These are phyloP conservation scores for Galendromus occidentalis DNA, from an alignment of 1,140 invertebrate genomes.

Conservation along the genomic window DNA sequence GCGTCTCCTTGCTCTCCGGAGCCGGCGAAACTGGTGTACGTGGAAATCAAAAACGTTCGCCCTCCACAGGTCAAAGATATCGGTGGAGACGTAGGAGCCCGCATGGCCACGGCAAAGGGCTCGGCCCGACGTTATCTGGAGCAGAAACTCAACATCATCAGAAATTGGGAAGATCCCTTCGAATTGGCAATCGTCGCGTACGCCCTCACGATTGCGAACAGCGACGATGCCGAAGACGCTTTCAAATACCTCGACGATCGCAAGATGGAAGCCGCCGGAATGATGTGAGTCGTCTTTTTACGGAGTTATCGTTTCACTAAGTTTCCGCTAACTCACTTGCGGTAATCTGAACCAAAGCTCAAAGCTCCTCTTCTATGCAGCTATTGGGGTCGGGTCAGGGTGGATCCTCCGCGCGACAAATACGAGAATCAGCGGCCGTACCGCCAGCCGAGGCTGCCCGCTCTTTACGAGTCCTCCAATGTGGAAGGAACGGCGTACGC, in stretches of 20 bases:
- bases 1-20: no score
- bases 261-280: constrained; percentile 36
- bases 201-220: constrained; percentile 54
- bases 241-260: constrained; percentile 47
- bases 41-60: no score
- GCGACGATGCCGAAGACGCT: constrained; percentile 53
- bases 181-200: constrained; percentile 70
- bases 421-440: constrained; percentile 77
- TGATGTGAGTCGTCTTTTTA: constrained; percentile 14
- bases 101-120: constrained; percentile 42
- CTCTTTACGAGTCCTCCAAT: constrained; percentile 70
- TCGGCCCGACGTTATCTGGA: constrained; percentile 60
- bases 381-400: constrained; percentile 58
- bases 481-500: constrained; percentile 82
- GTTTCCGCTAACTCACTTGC: not conserved
- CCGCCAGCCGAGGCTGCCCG: constrained; percentile 58
- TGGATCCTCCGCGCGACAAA: constrained; percentile 56
- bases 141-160: constrained; percentile 50
- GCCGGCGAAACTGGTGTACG: no score
- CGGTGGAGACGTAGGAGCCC: constrained; percentile 37
- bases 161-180: constrained; percentile 47
- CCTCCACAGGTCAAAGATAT: constrained; percentile 16
- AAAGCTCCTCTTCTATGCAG: constrained; percentile 29
- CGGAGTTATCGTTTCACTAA: not conserved
- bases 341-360: not conserved